phyloP scores from a whole-genome alignment of 2,113 vertebrate species.

The Chloebia gouldiae region DNA sequence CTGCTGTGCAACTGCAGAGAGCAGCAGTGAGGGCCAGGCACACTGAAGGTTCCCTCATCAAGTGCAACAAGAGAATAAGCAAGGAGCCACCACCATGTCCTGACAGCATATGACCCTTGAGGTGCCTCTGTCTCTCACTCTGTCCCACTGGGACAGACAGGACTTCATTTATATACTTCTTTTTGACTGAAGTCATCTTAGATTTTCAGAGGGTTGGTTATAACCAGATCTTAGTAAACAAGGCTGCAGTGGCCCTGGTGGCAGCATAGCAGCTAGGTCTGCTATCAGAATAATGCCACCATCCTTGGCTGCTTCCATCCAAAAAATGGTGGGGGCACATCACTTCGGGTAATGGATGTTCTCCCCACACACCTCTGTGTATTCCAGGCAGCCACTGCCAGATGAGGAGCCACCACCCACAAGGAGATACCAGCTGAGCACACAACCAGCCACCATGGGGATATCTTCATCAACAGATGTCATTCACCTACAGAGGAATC shows the following conservation, averaged over 20 bases:
- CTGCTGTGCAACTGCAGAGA: background rate
- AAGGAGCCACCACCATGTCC: background rate
- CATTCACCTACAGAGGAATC: background rate
- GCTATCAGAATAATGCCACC: rapidly evolving
- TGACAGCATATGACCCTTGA: background rate
- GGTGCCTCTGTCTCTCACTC: background rate
- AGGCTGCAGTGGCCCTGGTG: background rate
- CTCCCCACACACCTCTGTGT: rapidly evolving
- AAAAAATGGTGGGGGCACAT: rapidly evolving
- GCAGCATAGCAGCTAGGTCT: background rate
- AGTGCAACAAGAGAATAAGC: background rate
- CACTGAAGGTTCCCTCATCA: rapidly evolving
- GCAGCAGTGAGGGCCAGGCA: rapidly evolving
- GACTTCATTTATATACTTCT: background rate
- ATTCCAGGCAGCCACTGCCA: background rate
- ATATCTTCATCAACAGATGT: background rate
- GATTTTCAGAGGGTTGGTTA: background rate
- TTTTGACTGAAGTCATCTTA: background rate
- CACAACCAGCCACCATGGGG: rapidly evolving
- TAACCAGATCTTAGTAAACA: background rate
- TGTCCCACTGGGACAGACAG: background rate
- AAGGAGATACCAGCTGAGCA: background rate
- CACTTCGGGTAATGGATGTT: rapidly evolving
- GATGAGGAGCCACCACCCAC: background rate
- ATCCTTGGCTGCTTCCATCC: background rate